A percentile compares a stretch with the other conserved stretches of the same genome.
These are phyloP conservation scores for Ashinkailepas kermadecensis DNA, from an alignment of 2,888 invertebrate species.

Conservation along the genomic window DNA sequence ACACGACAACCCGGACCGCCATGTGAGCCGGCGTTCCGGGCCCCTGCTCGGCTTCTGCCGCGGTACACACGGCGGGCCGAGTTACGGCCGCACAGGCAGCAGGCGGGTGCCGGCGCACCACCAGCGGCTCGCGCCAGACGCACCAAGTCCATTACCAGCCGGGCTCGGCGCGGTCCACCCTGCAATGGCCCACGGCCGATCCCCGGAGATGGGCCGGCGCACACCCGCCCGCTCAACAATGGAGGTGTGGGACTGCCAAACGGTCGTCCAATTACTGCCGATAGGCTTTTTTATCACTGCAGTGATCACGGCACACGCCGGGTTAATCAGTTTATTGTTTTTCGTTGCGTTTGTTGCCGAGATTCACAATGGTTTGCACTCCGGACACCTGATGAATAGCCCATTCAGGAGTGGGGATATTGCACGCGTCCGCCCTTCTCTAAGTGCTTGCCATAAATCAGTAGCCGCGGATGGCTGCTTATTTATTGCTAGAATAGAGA, in stretches of 20 bases:
- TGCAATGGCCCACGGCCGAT: background rate
- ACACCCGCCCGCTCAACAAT: background rate
- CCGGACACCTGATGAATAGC: slow-evolving; percentile 10
- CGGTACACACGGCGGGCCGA: background rate
- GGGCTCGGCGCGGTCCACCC: background rate
- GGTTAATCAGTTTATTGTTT: slow-evolving; percentile 3
- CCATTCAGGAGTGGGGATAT: slow-evolving; percentile 2
- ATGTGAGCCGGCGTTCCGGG: no score
- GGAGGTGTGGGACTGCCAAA: background rate
- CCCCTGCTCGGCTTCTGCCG: no score
- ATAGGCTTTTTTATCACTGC: background rate
- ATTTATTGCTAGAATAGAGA: background rate
- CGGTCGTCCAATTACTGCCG: background rate
- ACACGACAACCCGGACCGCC: no score
- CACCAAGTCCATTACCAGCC: background rate
- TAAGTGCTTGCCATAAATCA: slow-evolving; percentile 8
- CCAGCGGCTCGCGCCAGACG: background rate
- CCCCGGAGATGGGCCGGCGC: background rate
- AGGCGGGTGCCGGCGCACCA: background rate
- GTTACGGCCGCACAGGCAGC: background rate
- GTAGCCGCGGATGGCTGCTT: background rate
- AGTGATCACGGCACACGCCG: slow-evolving; percentile 3
- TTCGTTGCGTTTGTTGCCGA: slow-evolving; percentile 1
- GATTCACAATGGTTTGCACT: background rate
- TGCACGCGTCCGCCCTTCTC: slow-evolving; percentile 4